Evolutionary conservation across 37 sponge, comb jelly and placozoan genomes (phyloP).

Genomic region (Hexactinellida sp.): DNA sequence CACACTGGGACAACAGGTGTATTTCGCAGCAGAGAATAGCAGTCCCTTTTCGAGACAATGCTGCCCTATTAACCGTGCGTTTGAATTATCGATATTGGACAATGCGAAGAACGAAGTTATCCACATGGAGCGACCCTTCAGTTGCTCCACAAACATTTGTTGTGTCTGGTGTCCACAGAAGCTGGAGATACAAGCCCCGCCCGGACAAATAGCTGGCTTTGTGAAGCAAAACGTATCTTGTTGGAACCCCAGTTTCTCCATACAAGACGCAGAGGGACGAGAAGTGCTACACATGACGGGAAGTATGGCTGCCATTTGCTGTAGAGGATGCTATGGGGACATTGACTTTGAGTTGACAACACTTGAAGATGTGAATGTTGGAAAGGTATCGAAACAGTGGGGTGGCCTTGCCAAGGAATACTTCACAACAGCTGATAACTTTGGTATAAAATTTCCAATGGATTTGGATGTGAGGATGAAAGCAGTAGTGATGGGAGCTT

Average conservation of each 20-base stretch:
- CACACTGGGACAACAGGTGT: neutral
- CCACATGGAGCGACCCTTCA: conserved; percentile 47
- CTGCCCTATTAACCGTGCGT: neutral
- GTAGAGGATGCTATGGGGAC: conserved; percentile 44
- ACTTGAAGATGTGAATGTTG: conserved; percentile 48
- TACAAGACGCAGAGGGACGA: conserved; percentile 41
- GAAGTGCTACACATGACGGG: conserved; percentile 51
- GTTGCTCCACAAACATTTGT: conserved; percentile 39
- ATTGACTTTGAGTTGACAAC: conserved; percentile 44
- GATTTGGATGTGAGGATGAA: conserved; percentile 84
- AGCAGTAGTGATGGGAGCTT: conserved; percentile 75
- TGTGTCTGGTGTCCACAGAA: conserved; percentile 74
- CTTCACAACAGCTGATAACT: conserved; percentile 93
- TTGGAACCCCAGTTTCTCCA: conserved; percentile 39
- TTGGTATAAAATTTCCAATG: conserved; percentile 88
- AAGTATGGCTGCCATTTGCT: neutral
- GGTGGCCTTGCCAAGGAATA: conserved; percentile 70
- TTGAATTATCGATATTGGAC: neutral
- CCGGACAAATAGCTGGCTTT: conserved; percentile 60
- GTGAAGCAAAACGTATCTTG: conserved; percentile 31
- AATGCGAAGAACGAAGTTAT: conserved; percentile 35
- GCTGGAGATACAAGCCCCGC: conserved; percentile 78
- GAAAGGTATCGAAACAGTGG: conserved; percentile 85
- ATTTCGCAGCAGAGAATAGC: neutral
- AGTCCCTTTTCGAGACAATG: neutral